These are phyloP conservation scores for Castor canadensis DNA, from an alignment of 2,113 vertebrate genomes.

Conservation along the genomic window DNA sequence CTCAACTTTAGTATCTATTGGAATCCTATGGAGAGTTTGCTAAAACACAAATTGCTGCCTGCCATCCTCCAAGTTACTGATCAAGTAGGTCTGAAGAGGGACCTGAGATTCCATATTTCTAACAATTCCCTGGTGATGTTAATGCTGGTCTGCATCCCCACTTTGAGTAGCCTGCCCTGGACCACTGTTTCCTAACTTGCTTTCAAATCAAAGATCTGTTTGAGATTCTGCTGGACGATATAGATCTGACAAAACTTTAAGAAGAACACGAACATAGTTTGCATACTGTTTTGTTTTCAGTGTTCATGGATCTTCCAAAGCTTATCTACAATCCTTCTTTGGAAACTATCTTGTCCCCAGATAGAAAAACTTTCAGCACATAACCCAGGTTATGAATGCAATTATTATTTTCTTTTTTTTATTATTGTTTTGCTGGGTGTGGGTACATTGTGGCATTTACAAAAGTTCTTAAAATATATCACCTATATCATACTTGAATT, in stretches of 20 bases:
- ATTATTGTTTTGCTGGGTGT: too few relatives aligned
- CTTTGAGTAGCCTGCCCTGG: not conserved
- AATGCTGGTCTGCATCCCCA: not conserved
- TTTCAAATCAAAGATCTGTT: not conserved
- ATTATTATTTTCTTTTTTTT: too few relatives aligned
- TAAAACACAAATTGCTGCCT: not conserved
- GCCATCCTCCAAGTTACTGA: not conserved
- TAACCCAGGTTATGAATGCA: not conserved
- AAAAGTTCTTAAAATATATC: too few relatives aligned
- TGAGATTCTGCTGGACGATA: not conserved
- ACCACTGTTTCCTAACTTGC: not conserved
- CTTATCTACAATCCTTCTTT: not conserved
- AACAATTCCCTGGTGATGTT: not conserved
- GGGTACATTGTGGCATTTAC: too few relatives aligned
- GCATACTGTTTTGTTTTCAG: not conserved
- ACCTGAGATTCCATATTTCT: not conserved
- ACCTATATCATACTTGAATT: too few relatives aligned
- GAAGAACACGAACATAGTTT: not conserved
- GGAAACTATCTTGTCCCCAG: not conserved
- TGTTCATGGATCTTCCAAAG: not conserved
- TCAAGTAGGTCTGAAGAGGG: not conserved
- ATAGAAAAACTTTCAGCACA: not conserved
- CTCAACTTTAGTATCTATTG: not conserved
- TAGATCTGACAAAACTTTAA: not conserved
- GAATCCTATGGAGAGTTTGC: not conserved